These are phyloP conservation scores for Hydra vulgaris DNA, from an alignment of 30 jellyfish, hydroid and myxozoan species.

Conservation along the genomic window DNA sequence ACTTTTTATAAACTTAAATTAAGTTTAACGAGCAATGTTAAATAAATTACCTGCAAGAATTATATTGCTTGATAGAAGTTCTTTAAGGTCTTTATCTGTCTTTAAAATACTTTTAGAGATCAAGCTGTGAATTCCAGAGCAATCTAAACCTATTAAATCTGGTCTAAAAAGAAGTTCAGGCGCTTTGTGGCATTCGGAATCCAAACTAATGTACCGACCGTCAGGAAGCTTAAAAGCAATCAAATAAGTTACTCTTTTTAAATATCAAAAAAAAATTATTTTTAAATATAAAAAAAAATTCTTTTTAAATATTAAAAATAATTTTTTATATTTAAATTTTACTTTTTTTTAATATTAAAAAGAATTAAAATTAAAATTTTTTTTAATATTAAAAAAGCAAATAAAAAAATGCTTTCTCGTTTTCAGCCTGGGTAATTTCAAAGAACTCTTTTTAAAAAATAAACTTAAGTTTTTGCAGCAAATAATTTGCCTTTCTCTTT, in stretches of 20 bases:
- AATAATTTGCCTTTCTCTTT: no score
- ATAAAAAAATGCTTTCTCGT: no score
- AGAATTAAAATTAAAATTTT: no score
- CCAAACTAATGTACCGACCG: slow-evolving; percentile 54
- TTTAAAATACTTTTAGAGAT: slow-evolving; percentile 47
- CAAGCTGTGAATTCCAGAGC: slow-evolving; percentile 69
- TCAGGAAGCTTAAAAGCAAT: slow-evolving; percentile 78
- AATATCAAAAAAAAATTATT: not conserved
- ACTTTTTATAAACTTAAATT: no score
- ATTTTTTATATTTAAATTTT: no score
- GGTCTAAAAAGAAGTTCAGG: slow-evolving; percentile 94
- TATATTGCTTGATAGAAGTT: slow-evolving; percentile 44
- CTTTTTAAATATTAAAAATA: not conserved
- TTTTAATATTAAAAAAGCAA: no score
- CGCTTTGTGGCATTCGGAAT: slow-evolving; percentile 60
- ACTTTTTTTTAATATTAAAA: no score
- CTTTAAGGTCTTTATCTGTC: slow-evolving; percentile 65
- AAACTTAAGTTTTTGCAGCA: no score
- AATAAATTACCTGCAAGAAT: slow-evolving; percentile 95
- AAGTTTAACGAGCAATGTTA: no score
- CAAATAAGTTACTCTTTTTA: not conserved
- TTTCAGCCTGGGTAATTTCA: no score
- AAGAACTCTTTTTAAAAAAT: no score
- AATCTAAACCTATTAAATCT: slow-evolving; percentile 59
- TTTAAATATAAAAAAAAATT: no score